Percentiles rank a stretch among this genome's conserved stretches.
Conservation (phyloP, 2,888 invertebrate species). For the Selenia dentaria region DNA sequence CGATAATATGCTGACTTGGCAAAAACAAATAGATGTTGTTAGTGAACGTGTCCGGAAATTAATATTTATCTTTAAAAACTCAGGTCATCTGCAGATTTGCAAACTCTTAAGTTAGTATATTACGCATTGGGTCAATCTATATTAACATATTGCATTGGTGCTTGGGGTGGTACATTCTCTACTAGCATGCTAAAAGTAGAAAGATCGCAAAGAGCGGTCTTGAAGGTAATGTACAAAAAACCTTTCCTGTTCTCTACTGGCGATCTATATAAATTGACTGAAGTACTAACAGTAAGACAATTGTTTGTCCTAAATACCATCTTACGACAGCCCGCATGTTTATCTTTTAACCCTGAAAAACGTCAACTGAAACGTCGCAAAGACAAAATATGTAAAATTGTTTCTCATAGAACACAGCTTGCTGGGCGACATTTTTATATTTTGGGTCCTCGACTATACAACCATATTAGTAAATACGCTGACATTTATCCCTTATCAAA, state of each 20-base stretch:
- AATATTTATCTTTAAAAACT: constrained; percentile 3
- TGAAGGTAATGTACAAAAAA: constrained; percentile 1
- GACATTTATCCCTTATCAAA: too few relatives aligned
- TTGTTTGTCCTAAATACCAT: too few relatives aligned
- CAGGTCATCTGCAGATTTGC: neutral
- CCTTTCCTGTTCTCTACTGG: neutral
- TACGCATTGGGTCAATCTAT: neutral
- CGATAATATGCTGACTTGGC: constrained; percentile 5
- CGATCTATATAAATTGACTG: too few relatives aligned
- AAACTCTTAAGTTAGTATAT: constrained; percentile 2
- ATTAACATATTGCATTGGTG: constrained; percentile 3
- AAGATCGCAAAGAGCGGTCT: constrained; percentile 1
- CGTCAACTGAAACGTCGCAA: too few relatives aligned
- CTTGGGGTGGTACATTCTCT: constrained; percentile 1
- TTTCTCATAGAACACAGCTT: too few relatives aligned
- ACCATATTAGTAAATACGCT: too few relatives aligned
- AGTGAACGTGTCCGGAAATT: constrained; percentile 2
- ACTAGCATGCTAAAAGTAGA: constrained; percentile 1
- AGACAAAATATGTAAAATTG: too few relatives aligned
- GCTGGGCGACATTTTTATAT: too few relatives aligned
- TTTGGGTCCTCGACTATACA: too few relatives aligned
- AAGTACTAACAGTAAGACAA: too few relatives aligned
- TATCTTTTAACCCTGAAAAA: too few relatives aligned
- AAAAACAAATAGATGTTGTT: neutral
- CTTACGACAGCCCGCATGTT: too few relatives aligned